phyloP scores from a whole-genome alignment of 2,888 invertebrate species.

The Norana najaformis region DNA sequence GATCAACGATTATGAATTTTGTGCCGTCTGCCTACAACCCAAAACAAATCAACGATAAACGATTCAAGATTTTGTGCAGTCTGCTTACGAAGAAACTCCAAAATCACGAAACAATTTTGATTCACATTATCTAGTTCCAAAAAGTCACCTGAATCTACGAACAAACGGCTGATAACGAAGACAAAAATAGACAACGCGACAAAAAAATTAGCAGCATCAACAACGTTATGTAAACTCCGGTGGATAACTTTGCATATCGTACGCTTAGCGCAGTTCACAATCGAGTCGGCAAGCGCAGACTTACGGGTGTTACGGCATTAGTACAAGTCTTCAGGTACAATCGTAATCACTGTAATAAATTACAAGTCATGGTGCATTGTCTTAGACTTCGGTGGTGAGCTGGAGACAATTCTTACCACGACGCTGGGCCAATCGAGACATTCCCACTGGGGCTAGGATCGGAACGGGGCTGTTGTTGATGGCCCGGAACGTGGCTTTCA shows the following conservation, averaged over 20 bases:
- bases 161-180: neutral
- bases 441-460: constrained; percentile 82
- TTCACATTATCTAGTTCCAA: neutral
- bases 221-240: neutral
- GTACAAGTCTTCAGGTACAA: neutral
- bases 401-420: constrained; percentile 72
- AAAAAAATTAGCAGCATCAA: neutral
- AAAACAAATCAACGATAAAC: no score
- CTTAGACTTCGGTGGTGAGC: constrained; percentile 59
- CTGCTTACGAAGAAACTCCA: neutral
- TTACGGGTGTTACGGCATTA: neutral
- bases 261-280: neutral
- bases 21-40: no score
- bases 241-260: neutral
- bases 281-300: neutral
- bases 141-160: neutral
- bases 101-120: neutral
- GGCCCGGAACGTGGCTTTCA: constrained; percentile 76
- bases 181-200: neutral
- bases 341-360: constrained; percentile 2
- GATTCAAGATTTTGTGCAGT: neutral
- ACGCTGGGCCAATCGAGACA: constrained; percentile 89
- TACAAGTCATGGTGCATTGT: constrained; percentile 10
- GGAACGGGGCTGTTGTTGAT: constrained; percentile 76
- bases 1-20: neutral